Conservation (phyloP, 2,797 vertebrate species). For the Parambassis ranga region DNA sequence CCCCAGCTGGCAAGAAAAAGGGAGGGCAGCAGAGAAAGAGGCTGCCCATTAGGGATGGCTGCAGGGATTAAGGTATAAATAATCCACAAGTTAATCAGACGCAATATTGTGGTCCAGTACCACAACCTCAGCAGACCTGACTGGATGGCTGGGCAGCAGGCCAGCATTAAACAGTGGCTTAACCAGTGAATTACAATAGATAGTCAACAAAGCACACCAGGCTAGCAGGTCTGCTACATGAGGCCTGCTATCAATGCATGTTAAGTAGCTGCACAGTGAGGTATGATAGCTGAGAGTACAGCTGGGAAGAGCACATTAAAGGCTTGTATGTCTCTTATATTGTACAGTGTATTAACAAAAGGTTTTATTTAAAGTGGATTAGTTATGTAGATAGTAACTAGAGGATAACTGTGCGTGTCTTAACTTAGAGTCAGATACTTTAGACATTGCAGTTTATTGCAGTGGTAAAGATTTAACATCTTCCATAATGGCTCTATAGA, state of each 20-base stretch:
- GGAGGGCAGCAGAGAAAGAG: slow-evolving; percentile 7
- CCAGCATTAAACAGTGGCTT: slow-evolving; percentile 41
- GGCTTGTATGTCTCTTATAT: neutral
- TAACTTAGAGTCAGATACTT: neutral
- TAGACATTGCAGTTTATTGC: neutral
- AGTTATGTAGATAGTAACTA: too few relatives aligned
- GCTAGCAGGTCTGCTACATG: slow-evolving; percentile 7
- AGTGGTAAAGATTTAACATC: neutral
- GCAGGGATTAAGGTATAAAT: slow-evolving; percentile 59
- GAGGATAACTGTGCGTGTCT: neutral
- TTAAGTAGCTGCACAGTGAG: slow-evolving; percentile 21
- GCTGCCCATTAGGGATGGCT: slow-evolving; percentile 29
- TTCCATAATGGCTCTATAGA: slow-evolving; percentile 25
- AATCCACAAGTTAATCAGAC: slow-evolving; percentile 56
- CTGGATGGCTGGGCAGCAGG: slow-evolving; percentile 20
- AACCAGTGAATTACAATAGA: slow-evolving; percentile 41
- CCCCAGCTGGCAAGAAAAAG: slow-evolving; percentile 23
- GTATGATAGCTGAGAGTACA: slow-evolving; percentile 11
- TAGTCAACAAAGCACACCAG: slow-evolving; percentile 21
- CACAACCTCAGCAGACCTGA: slow-evolving; percentile 30
- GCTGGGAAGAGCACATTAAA: slow-evolving; percentile 26
- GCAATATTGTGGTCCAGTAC: slow-evolving; percentile 18
- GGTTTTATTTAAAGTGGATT: neutral
- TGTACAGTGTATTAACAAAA: neutral
- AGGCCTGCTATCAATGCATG: slow-evolving; percentile 34